phyloP scores from a whole-genome alignment of 1,140 invertebrate species.

The Drosophila hydei region DNA sequence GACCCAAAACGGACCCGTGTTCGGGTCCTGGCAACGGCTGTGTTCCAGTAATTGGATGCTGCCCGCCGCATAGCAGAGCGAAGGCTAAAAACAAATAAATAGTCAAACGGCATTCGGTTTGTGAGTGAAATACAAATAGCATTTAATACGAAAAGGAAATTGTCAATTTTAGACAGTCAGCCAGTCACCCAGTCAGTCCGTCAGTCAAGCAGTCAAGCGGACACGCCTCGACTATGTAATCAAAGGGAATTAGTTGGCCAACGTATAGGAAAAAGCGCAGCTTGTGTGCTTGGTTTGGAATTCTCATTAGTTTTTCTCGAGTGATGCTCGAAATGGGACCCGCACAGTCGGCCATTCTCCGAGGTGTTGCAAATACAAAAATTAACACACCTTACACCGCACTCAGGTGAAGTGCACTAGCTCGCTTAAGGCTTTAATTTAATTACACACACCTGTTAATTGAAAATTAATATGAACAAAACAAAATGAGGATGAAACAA shows the following conservation, averaged over 20 bases:
- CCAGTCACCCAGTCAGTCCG: constrained; percentile 16
- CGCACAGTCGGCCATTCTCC: constrained; percentile 11
- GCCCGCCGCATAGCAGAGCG: constrained; percentile 11
- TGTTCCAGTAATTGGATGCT: constrained; percentile 73
- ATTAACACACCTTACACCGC: constrained; percentile 39
- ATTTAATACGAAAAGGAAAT: constrained; percentile 82
- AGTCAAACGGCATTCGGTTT: constrained; percentile 68
- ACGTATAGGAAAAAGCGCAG: constrained; percentile 14
- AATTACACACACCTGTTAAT: constrained; percentile 52
- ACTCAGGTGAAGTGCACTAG: constrained; percentile 31
- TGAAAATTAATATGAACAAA: constrained; percentile 60
- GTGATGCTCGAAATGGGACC: constrained; percentile 53
- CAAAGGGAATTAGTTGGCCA: constrained; percentile 72
- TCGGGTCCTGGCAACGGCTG: constrained; percentile 15
- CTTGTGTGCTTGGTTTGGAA: constrained; percentile 41
- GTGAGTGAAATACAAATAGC: constrained; percentile 81
- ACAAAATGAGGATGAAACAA: constrained; percentile 15
- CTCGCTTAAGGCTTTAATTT: constrained; percentile 32
- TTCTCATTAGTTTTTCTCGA: constrained; percentile 46
- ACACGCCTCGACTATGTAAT: constrained; percentile 46
- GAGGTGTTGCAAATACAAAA: constrained; percentile 43
- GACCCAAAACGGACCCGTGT: constrained; percentile 18
- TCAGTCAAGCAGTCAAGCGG: constrained; percentile 27
- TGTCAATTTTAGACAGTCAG: constrained; percentile 67
- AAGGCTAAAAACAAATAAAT: constrained; percentile 69